Conservation (phyloP, 2,888 invertebrate genomes). For the Agrochola lota region DNA sequence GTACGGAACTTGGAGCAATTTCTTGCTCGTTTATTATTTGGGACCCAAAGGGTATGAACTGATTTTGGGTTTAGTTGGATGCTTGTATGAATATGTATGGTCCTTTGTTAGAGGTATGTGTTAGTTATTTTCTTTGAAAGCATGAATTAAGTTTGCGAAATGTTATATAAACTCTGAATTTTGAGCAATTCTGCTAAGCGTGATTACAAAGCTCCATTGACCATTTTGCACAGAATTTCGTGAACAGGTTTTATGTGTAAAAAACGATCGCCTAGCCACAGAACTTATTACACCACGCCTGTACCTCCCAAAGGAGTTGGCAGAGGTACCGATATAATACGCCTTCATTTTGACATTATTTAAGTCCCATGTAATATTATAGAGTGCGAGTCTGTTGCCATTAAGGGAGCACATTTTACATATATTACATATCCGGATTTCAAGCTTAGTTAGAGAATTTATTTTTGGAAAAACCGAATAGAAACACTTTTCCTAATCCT, state of each 20-base stretch:
- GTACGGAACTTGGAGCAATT: conserved; percentile 65
- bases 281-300: too few species aligned
- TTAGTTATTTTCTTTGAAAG: conserved; percentile 20
- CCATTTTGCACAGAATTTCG: background rate
- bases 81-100: conserved; percentile 49
- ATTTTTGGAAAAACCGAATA: background rate
- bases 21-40: conserved; percentile 62
- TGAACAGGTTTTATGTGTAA: background rate
- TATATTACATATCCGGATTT: background rate
- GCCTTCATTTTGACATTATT: background rate
- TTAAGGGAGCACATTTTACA: background rate
- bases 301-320: background rate
- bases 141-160: background rate
- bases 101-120: conserved; percentile 23
- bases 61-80: conserved; percentile 35
- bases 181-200: background rate
- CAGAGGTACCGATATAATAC: background rate
- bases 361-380: background rate
- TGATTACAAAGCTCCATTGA: background rate
- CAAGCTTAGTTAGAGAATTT: background rate
- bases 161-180: background rate
- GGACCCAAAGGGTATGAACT: conserved; percentile 51
- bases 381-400: background rate
- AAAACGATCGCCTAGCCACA: background rate
- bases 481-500: background rate